Conservation (phyloP, 2,797 vertebrate species). For the Typhlichthys eigenmanni region DNA sequence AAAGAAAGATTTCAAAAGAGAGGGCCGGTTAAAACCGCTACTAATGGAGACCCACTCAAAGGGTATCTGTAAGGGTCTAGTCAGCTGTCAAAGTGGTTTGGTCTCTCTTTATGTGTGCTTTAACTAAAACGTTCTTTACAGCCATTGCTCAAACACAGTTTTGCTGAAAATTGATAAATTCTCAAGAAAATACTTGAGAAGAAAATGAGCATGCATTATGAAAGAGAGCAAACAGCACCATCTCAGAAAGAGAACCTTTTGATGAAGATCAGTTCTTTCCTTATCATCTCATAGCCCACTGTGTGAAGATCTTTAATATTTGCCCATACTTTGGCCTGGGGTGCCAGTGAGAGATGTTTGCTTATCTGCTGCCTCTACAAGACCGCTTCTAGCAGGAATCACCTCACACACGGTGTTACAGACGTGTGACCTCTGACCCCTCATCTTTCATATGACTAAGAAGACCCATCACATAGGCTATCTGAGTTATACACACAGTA, state of each 20-base stretch:
- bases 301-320: slow-evolving; percentile 82
- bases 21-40: not conserved
- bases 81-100: not conserved
- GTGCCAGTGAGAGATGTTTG: slow-evolving; percentile 71
- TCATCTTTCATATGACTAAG: slow-evolving; percentile 58
- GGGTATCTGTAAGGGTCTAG: not conserved
- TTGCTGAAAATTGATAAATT: not conserved
- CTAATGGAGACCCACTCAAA: not conserved
- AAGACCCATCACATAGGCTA: not conserved
- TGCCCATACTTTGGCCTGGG: slow-evolving; percentile 72
- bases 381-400: slow-evolving; percentile 76
- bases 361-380: slow-evolving; percentile 79
- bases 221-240: not conserved
- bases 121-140: not conserved
- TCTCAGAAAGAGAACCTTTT: not conserved
- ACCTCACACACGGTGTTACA: slow-evolving; percentile 81
- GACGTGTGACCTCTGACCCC: slow-evolving; percentile 80
- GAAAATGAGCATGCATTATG: not conserved
- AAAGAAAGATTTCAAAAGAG: too few relatives aligned
- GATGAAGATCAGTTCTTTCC: slow-evolving; percentile 10
- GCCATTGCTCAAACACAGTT: not conserved
- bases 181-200: not conserved
- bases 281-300: slow-evolving; percentile 62
- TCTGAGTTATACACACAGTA: too few relatives aligned
- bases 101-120: not conserved